phyloP scores from a whole-genome alignment of 2,797 vertebrate genomes.

The Melanotaenia pygmaea region DNA sequence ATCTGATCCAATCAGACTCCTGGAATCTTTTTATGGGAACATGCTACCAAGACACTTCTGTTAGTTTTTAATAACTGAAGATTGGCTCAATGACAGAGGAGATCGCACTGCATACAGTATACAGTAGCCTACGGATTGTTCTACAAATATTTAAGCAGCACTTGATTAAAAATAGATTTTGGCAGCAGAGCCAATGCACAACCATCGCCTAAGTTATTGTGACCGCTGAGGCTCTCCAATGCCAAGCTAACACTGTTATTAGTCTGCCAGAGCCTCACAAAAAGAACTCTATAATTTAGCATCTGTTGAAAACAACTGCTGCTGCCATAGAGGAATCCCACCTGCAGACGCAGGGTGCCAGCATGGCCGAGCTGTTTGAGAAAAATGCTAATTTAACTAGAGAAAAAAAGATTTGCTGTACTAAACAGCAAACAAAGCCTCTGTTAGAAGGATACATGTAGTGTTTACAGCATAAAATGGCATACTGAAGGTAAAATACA shows the following conservation, averaged over 20 bases:
- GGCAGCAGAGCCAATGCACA: conserved; percentile 21
- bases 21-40: neutral
- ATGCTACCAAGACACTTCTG: neutral
- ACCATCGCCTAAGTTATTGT: conserved; percentile 46
- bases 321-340: conserved; percentile 59
- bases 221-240: conserved; percentile 51
- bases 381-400: neutral
- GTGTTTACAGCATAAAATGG: neutral
- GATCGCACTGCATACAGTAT: neutral
- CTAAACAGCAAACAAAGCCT: neutral
- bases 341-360: conserved; percentile 47
- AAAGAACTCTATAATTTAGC: conserved; percentile 79
- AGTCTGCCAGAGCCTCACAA: conserved; percentile 67
- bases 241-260: conserved; percentile 73
- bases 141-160: conserved; percentile 18
- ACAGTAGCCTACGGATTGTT: conserved; percentile 8
- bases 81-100: neutral
- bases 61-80: neutral
- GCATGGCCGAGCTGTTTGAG: neutral
- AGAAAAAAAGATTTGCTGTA: neutral
- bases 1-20: neutral
- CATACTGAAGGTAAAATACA: neutral
- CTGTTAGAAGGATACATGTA: neutral
- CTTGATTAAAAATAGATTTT: conserved; percentile 38
- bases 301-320: conserved; percentile 79